A percentile compares a stretch with the other conserved stretches of the same genome.
phyloP scores from a whole-genome alignment of 2,113 vertebrate species.

The Petrocephalus microphthalmus region DNA sequence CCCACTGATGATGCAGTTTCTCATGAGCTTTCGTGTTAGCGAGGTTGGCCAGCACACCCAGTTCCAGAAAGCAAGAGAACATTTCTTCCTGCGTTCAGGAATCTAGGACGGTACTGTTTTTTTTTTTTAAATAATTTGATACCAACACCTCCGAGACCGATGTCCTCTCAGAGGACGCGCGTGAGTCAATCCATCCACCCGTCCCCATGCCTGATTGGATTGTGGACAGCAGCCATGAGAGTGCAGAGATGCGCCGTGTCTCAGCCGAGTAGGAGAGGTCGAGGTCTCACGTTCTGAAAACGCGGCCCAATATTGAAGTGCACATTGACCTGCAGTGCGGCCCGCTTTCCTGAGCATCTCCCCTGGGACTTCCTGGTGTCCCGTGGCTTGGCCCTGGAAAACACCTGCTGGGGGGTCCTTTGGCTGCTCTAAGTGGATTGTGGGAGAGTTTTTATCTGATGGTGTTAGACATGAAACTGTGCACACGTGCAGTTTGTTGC shows the following conservation, averaged over 20 bases:
- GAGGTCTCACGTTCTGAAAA: background rate
- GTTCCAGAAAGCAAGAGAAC: background rate
- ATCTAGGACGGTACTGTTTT: background rate
- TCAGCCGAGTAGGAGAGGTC: background rate
- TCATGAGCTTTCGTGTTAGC: background rate
- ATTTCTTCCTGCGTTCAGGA: background rate
- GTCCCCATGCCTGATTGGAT: background rate
- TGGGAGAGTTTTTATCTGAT: background rate
- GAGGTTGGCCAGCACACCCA: background rate
- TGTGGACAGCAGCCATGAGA: background rate
- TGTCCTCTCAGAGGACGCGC: background rate
- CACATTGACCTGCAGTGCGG: background rate
- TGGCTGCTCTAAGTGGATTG: background rate
- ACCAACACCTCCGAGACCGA: conserved; percentile 4
- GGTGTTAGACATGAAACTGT: background rate
- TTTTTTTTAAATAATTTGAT: background rate
- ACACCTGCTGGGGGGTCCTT: background rate
- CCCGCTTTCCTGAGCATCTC: background rate
- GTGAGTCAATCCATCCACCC: background rate
- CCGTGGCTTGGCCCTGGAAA: background rate
- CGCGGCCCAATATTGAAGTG: background rate
- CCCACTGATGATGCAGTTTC: background rate
- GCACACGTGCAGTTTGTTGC: background rate
- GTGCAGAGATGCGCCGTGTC: background rate
- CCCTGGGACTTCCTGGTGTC: background rate